phyloP scores from a whole-genome alignment of 2,888 invertebrate genomes.

The Tinea semifulvella region DNA sequence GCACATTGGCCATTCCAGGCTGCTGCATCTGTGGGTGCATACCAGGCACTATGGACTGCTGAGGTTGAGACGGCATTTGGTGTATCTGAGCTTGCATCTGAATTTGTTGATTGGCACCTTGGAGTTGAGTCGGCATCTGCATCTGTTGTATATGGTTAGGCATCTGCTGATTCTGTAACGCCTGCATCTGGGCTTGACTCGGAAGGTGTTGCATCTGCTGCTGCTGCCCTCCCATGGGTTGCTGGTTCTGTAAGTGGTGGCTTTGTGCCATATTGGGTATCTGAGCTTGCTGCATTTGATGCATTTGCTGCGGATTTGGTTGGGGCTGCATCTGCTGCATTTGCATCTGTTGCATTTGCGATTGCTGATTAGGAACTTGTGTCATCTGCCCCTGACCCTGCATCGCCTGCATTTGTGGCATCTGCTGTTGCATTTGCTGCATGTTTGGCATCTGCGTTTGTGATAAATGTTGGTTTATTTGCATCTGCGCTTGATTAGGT shows the following conservation, averaged over 20 bases:
- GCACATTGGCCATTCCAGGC: constrained; percentile 53
- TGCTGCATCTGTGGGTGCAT: constrained; percentile 64
- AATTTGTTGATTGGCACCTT: constrained; percentile 55
- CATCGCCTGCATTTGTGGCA: constrained; percentile 59
- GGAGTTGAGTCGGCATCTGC: constrained; percentile 46
- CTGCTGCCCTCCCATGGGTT: constrained; percentile 51
- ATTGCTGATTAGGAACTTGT: constrained; percentile 55
- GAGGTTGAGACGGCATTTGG: constrained; percentile 56
- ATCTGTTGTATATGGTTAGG: constrained; percentile 64
- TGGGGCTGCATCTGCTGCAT: constrained; percentile 61
- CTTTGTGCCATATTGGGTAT: constrained; percentile 55
- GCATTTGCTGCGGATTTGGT: constrained; percentile 56
- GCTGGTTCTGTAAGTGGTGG: constrained; percentile 57
- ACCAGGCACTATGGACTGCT: constrained; percentile 56
- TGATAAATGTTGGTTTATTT: constrained; percentile 56
- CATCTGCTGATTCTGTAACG: constrained; percentile 63
- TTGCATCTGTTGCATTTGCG: constrained; percentile 62
- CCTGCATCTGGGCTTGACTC: constrained; percentile 61
- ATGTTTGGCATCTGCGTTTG: constrained; percentile 57
- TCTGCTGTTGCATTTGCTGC: constrained; percentile 61
- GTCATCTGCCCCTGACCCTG: constrained; percentile 54
- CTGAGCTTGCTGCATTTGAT: constrained; percentile 59
- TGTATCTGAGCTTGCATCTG: constrained; percentile 64
- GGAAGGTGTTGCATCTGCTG: constrained; percentile 60
- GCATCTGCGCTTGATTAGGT: constrained; percentile 59